Conservation (phyloP, 2,888 invertebrate species). For the Gastrophysa polygoni region DNA sequence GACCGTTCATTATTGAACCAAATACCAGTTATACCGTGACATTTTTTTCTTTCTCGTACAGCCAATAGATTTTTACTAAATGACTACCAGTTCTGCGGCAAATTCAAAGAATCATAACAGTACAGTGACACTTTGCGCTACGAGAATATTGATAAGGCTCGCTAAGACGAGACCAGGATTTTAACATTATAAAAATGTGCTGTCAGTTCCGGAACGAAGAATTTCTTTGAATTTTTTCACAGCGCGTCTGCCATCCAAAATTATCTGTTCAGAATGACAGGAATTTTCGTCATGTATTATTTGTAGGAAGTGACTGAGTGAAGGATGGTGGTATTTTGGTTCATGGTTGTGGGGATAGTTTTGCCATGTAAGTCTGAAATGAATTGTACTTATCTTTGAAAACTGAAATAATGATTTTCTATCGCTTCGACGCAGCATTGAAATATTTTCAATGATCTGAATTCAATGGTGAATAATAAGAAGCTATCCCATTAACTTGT, state of each 20-base stretch:
- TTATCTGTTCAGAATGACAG: neutral
- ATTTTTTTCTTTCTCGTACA: neutral
- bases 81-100: conserved; percentile 9
- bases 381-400: neutral
- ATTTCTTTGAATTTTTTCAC: conserved; percentile 1
- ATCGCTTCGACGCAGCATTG: too few species aligned
- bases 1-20: too few species aligned
- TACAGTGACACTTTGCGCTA: conserved; percentile 22
- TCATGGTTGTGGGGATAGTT: neutral
- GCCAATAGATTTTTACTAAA: conserved; percentile 3
- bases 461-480: too few species aligned
- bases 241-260: neutral
- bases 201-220: neutral
- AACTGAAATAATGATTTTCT: neutral
- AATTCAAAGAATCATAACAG: conserved; percentile 29
- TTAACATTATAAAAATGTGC: conserved; percentile 14
- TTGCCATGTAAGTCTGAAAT: neutral
- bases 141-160: conserved; percentile 26
- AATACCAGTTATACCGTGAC: too few species aligned
- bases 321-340: conserved; percentile 11
- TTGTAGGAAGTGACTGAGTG: neutral
- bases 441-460: too few species aligned
- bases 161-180: conserved; percentile 23
- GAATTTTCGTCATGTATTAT: neutral
- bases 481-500: too few species aligned